phyloP scores from a whole-genome alignment of 92 coral and sea anemone genomes.

The Palythoa grandiflora region DNA sequence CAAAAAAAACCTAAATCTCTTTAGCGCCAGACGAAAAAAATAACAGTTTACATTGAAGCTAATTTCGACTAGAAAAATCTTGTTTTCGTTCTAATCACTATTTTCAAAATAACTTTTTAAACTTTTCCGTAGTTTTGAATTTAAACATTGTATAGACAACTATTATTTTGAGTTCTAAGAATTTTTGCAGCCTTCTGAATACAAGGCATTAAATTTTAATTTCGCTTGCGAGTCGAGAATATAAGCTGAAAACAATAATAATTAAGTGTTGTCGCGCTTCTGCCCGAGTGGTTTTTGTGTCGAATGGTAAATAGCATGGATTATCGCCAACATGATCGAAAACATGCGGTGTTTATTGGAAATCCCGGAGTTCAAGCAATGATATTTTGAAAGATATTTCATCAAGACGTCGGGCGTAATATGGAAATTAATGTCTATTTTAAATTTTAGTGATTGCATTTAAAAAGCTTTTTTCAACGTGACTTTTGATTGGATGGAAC shows the following conservation, averaged over 20 bases:
- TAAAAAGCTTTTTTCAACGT: conserved; percentile 46
- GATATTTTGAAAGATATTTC: conserved; percentile 54
- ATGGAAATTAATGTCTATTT: conserved; percentile 69
- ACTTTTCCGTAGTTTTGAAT: conserved; percentile 11
- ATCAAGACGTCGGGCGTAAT: conserved; percentile 65
- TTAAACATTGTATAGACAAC: conserved; percentile 6
- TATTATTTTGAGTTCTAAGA: conserved; percentile 11
- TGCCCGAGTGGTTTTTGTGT: conserved; percentile 64
- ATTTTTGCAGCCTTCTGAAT: conserved; percentile 18
- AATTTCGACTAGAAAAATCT: conserved; percentile 8
- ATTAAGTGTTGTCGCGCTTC: conserved; percentile 24
- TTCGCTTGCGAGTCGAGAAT: conserved; percentile 12
- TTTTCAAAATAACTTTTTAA: not conserved
- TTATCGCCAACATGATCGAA: conserved; percentile 71
- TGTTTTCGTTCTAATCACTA: not conserved
- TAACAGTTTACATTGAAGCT: not conserved
- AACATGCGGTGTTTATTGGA: conserved; percentile 64
- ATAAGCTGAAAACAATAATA: not conserved
- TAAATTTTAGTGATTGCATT: conserved; percentile 66
- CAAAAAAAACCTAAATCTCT: not conserved
- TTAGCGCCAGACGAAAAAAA: not conserved
- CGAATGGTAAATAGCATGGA: conserved; percentile 58
- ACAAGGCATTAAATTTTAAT: conserved; percentile 38
- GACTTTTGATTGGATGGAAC: conserved; percentile 13
- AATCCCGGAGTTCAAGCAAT: conserved; percentile 43